Percentiles rank a stretch among this genome's conserved stretches.
These are phyloP conservation scores for Bactericera cockerelli DNA, from an alignment of 1,140 invertebrate species.

Conservation along the genomic window DNA sequence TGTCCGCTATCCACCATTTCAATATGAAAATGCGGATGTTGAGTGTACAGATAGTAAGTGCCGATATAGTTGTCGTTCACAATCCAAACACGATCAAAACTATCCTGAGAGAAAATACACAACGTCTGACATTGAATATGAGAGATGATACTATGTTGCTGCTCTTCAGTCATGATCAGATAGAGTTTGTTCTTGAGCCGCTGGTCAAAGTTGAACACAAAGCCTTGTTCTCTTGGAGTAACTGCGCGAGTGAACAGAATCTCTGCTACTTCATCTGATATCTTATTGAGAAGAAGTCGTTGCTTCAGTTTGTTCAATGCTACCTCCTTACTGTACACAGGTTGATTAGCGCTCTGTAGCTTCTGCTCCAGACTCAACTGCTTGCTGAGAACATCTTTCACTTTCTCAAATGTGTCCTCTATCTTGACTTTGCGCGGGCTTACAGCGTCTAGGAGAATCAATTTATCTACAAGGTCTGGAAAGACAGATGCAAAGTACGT, in stretches of 20 bases:
- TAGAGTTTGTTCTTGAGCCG: conserved; percentile 23
- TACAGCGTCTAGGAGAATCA: conserved; percentile 37
- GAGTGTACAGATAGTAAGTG: neutral
- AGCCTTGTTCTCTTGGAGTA: conserved; percentile 25
- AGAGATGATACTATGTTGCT: conserved; percentile 16
- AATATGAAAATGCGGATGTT: conserved; percentile 14
- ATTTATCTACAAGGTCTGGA: conserved; percentile 33
- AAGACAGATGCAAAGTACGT: conserved; percentile 31
- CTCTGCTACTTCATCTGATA: conserved; percentile 32
- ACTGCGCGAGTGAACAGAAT: conserved; percentile 34
- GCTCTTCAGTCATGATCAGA: conserved; percentile 17
- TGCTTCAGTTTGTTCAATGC: conserved; percentile 31
- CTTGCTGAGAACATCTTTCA: conserved; percentile 25
- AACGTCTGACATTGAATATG: conserved; percentile 24
- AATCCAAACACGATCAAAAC: conserved; percentile 9
- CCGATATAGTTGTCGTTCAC: neutral
- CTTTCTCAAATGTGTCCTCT: conserved; percentile 23
- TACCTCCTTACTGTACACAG: conserved; percentile 34
- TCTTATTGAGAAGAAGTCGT: conserved; percentile 22
- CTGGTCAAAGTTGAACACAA: conserved; percentile 27
- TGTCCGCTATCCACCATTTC: conserved; percentile 39
- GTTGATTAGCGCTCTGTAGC: conserved; percentile 23
- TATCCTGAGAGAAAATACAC: conserved; percentile 23
- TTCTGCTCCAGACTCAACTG: conserved; percentile 13
- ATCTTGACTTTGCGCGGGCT: conserved; percentile 24